phyloP scores from a whole-genome alignment of 2,797 vertebrate genomes.

The Spea hammondii region DNA sequence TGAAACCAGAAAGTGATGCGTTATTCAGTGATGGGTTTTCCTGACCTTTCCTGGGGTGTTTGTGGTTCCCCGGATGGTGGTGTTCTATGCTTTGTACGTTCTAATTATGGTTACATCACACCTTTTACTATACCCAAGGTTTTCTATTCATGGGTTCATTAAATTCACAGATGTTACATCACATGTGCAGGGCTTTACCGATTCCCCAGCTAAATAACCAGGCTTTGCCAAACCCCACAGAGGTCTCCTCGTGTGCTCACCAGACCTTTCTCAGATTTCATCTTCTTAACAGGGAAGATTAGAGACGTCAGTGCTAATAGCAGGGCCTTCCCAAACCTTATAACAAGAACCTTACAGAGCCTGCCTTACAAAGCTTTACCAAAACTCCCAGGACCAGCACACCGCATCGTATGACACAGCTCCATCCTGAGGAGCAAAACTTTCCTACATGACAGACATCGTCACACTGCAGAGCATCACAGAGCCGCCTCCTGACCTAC shows the following conservation, averaged over 20 bases:
- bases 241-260: background rate
- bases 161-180: background rate
- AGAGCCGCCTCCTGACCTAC: too few species aligned
- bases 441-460: too few species aligned
- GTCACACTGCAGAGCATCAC: too few species aligned
- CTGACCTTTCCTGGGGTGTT: background rate
- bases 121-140: background rate
- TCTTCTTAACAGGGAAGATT: too few species aligned
- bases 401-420: too few species aligned
- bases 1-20: background rate
- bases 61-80: background rate
- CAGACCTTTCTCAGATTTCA: background rate
- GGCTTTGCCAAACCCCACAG: background rate
- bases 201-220: background rate
- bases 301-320: background rate
- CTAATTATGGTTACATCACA: background rate
- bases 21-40: background rate
- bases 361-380: too few species aligned
- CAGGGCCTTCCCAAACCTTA: background rate
- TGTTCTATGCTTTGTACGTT: background rate
- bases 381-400: too few species aligned
- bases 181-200: background rate
- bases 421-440: too few species aligned
- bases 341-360: too few species aligned
- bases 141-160: background rate